A percentile compares a stretch with the other conserved stretches of the same genome.
phyloP scores from a whole-genome alignment of 92 coral and sea anemone species.

The Parazoanthus darwini region DNA sequence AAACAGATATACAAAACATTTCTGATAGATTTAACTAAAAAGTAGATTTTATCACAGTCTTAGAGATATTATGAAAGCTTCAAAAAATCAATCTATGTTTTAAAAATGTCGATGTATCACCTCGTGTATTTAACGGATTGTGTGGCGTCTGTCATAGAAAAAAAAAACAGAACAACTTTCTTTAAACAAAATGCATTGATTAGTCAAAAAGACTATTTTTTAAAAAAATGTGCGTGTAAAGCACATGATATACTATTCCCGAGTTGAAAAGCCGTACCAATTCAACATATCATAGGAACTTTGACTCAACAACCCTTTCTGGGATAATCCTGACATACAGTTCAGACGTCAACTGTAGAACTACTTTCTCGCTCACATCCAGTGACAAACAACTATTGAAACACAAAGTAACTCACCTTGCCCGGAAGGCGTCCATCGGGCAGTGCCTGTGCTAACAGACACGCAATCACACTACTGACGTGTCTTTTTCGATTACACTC shows the following conservation, averaged over 20 bases:
- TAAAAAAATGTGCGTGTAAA: too few relatives aligned
- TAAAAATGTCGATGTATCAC: too few relatives aligned
- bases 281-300: too few relatives aligned
- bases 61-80: neutral
- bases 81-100: neutral
- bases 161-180: too few relatives aligned
- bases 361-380: neutral
- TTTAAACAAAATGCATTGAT: too few relatives aligned
- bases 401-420: constrained; percentile 60
- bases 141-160: neutral
- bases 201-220: too few relatives aligned
- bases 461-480: constrained; percentile 74
- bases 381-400: neutral
- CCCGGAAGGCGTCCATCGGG: constrained; percentile 91
- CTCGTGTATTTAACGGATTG: neutral
- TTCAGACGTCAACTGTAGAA: too few relatives aligned
- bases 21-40: neutral
- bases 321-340: too few relatives aligned
- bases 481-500: constrained; percentile 63
- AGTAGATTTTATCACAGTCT: neutral
- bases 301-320: too few relatives aligned
- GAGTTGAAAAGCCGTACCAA: too few relatives aligned
- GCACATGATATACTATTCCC: too few relatives aligned
- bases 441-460: constrained; percentile 92
- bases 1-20: neutral